Percentiles rank a stretch among this genome's conserved stretches.
Conservation (phyloP, 2,888 invertebrate species). For the Piscicola geometra region DNA sequence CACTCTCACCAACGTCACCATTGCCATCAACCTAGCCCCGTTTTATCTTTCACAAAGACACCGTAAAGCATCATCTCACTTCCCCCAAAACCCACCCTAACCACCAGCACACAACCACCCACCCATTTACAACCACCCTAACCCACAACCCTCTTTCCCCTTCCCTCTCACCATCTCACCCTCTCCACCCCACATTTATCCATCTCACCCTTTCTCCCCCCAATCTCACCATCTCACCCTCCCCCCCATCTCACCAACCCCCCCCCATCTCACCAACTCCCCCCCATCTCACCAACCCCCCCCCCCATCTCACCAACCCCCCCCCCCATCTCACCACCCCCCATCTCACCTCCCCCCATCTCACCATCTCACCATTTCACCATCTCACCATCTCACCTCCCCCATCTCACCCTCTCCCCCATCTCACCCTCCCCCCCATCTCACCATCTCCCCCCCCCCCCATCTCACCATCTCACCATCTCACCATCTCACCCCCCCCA, state of each 20-base stretch:
- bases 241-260: background rate
- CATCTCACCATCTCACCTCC: too few relatives aligned
- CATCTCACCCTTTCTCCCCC: background rate
- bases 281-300: background rate
- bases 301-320: background rate
- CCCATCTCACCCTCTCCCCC: too few relatives aligned
- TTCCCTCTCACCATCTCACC: background rate
- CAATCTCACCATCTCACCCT: background rate
- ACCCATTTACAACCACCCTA: background rate
- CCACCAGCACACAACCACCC: too few relatives aligned
- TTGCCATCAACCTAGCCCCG: background rate
- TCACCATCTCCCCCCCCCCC: too few relatives aligned
- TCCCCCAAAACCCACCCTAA: too few relatives aligned
- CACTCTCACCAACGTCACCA: background rate
- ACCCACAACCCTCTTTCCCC: background rate
- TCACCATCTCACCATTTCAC: background rate
- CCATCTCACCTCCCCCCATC: background rate
- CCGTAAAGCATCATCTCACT: too few relatives aligned
- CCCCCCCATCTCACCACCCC: background rate
- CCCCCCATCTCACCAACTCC: background rate
- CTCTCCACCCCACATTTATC: background rate
- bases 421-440: too few relatives aligned
- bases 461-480: too few relatives aligned
- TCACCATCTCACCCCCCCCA: too few relatives aligned
- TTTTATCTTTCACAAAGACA: too few relatives aligned